Conservation (phyloP, 2,113 vertebrate species). For the rabbit (Oryctolagus cuniculus) region mOryCun1.1 NC_091451.1:32936501-32937000, state of each 20-base stretch:
- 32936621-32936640: not conserved
- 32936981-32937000: slow-evolving; percentile 89
- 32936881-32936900: slow-evolving; percentile 48
- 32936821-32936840: slow-evolving; percentile 90
- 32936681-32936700: not conserved
- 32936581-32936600: not conserved
- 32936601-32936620: not conserved
- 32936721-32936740: slow-evolving; percentile 88
- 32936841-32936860: slow-evolving; percentile 85
- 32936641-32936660: not conserved
- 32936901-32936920: slow-evolving; percentile 78
- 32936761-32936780: slow-evolving; percentile 90
- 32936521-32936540: not conserved
- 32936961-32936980: slow-evolving; percentile 93
- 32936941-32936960: slow-evolving; percentile 89
- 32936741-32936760: slow-evolving; percentile 77
- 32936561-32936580: not conserved
- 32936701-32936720: slow-evolving; percentile 85
- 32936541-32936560: not conserved
- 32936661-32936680: not conserved
- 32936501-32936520: slow-evolving; percentile 3
- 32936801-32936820: slow-evolving; percentile 84
- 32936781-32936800: slow-evolving; percentile 84
- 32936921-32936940: slow-evolving; percentile 55
- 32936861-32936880: slow-evolving; percentile 80